phyloP scores from a whole-genome alignment of 2,888 invertebrate species.

The Aelia acuminata region DNA sequence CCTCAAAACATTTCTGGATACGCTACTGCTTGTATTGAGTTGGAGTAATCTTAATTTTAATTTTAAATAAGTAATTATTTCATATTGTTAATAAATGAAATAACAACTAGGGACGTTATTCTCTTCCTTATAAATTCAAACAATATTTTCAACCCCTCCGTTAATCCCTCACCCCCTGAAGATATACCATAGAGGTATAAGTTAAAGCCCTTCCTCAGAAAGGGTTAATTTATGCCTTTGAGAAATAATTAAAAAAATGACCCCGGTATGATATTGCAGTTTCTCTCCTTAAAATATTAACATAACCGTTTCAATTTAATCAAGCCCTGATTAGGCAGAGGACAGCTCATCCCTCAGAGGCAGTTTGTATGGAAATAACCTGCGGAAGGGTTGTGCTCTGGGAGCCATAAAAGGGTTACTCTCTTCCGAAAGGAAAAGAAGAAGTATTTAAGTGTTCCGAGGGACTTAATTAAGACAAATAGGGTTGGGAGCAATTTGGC shows the following conservation, averaged over 20 bases:
- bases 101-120: too few relatives aligned
- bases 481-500: conserved; percentile 61
- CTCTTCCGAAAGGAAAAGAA: conserved; percentile 55
- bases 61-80: too few relatives aligned
- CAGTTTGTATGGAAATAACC: conserved; percentile 56
- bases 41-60: too few relatives aligned
- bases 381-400: conserved; percentile 45
- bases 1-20: too few relatives aligned
- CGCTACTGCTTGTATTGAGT: too few relatives aligned
- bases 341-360: conserved; percentile 40
- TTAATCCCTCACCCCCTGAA: not conserved
- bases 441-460: conserved; percentile 62
- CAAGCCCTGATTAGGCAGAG: conserved; percentile 42
- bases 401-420: conserved; percentile 58
- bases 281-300: conserved; percentile 49
- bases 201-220: not conserved
- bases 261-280: conserved; percentile 14
- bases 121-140: too few relatives aligned
- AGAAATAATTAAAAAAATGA: conserved; percentile 15
- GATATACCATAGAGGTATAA: not conserved
- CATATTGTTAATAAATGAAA: too few relatives aligned
- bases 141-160: too few relatives aligned
- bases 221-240: not conserved
- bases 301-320: conserved; percentile 57
- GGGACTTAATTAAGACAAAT: conserved; percentile 65